phyloP scores from a whole-genome alignment of 2,888 invertebrate genomes.

The Phania funesta region DNA sequence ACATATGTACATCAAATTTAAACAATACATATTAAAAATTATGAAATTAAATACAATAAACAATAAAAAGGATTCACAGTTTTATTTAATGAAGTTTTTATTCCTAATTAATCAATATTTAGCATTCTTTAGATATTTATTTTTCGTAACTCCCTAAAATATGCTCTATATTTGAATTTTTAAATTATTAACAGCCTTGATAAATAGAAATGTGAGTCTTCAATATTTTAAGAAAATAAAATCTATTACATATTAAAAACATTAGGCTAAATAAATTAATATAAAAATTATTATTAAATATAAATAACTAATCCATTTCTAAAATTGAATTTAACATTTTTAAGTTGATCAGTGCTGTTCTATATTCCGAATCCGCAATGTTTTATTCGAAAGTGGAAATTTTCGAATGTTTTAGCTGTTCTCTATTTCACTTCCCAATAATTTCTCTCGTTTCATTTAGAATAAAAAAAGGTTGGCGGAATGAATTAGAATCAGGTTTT shows the following conservation, averaged over 20 bases:
- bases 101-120: not conserved
- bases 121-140: not conserved
- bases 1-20: not conserved
- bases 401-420: too few species aligned
- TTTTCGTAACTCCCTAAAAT: not conserved
- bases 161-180: conserved; percentile 2
- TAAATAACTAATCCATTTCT: not conserved
- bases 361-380: too few species aligned
- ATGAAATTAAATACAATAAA: not conserved
- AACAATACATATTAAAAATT: not conserved
- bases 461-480: too few species aligned
- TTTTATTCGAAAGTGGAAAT: too few species aligned
- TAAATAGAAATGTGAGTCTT: not conserved
- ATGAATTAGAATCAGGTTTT: too few species aligned
- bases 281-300: not conserved
- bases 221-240: not conserved
- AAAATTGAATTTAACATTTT: not conserved
- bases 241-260: conserved; percentile 1
- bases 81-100: not conserved
- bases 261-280: not conserved
- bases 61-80: not conserved
- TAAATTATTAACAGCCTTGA: not conserved
- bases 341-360: too few species aligned
- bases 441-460: too few species aligned
- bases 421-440: too few species aligned